Percentiles rank a stretch among this genome's conserved stretches.
Evolutionary conservation across 2,888 invertebrate genomes (phyloP).

Genomic region (Prenolepis imparis): DNA sequence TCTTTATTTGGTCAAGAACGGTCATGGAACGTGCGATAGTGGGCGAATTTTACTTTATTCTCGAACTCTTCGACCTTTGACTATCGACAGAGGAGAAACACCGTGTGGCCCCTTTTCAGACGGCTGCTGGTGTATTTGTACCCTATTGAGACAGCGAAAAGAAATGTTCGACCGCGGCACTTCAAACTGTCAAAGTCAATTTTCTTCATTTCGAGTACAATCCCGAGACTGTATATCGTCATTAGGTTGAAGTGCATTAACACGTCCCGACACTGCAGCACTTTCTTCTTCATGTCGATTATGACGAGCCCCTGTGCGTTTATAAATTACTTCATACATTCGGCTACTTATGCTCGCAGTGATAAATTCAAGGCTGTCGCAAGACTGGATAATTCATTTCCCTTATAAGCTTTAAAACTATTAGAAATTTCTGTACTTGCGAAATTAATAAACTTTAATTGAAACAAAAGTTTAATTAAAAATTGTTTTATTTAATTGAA

Average conservation of each 20-base stretch:
- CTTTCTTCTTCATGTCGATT: constrained; percentile 22
- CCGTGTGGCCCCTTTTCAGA: not conserved
- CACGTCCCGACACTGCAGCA: not conserved
- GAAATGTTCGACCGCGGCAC: constrained; percentile 51
- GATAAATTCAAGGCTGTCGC: not conserved
- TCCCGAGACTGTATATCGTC: constrained; percentile 62
- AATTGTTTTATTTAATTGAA: too few relatives aligned
- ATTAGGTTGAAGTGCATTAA: constrained; percentile 49
- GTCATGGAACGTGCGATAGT: not conserved
- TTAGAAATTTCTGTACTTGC: not conserved
- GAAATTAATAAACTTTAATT: not conserved
- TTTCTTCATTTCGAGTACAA: constrained; percentile 63
- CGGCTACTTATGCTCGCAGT: constrained; percentile 5
- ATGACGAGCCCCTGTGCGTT: not conserved
- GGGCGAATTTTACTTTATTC: not conserved
- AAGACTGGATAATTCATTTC: not conserved
- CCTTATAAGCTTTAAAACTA: not conserved
- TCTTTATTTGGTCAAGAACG: not conserved
- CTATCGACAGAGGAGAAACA: not conserved
- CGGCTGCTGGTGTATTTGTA: constrained; percentile 60
- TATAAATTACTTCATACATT: constrained; percentile 15
- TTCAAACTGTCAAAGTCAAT: constrained; percentile 69
- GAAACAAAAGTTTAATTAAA: too few relatives aligned
- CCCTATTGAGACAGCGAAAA: constrained; percentile 65
- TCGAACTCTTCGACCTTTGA: not conserved